These are phyloP conservation scores for Dasysyrphus albostriatus DNA, from an alignment of 2,888 invertebrate species.

Conservation along the genomic window DNA sequence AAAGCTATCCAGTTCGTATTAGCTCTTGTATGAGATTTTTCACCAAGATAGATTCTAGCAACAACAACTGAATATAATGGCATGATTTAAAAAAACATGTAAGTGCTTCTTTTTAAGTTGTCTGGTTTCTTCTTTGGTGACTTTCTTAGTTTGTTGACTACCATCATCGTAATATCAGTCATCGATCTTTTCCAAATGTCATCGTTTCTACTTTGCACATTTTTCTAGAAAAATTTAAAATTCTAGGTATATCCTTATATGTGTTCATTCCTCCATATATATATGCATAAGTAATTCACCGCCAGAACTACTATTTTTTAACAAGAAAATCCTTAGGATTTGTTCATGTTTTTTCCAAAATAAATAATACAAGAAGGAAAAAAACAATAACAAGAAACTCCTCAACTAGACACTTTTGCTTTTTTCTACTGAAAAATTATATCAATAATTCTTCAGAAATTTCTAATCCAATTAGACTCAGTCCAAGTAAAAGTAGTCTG, in stretches of 20 bases:
- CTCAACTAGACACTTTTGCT: not conserved
- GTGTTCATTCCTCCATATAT: not conserved
- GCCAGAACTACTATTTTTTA: slow-evolving; percentile 25
- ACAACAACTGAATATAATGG: too few species aligned
- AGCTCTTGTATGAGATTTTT: too few species aligned
- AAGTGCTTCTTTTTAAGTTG: not conserved
- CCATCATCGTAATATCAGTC: not conserved
- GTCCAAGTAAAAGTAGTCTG: slow-evolving; percentile 32
- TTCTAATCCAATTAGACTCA: slow-evolving; percentile 66
- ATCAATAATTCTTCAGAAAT: slow-evolving; percentile 28
- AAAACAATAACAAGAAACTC: not conserved
- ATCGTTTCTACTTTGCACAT: not conserved
- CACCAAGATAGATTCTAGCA: too few species aligned
- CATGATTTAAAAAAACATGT: not conserved
- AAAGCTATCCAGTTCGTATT: too few species aligned
- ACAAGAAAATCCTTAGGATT: slow-evolving; percentile 62
- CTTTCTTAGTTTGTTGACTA: not conserved
- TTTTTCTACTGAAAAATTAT: slow-evolving; percentile 21
- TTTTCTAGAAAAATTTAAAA: not conserved
- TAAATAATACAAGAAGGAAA: not conserved
- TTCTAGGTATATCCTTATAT: not conserved
- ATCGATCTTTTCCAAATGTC: not conserved
- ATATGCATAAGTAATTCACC: not conserved
- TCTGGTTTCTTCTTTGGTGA: too few species aligned
- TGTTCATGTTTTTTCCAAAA: slow-evolving; percentile 37